These are phyloP conservation scores for Drosophila affinis DNA, from an alignment of 2,888 invertebrate species.

Conservation along the genomic window DNA sequence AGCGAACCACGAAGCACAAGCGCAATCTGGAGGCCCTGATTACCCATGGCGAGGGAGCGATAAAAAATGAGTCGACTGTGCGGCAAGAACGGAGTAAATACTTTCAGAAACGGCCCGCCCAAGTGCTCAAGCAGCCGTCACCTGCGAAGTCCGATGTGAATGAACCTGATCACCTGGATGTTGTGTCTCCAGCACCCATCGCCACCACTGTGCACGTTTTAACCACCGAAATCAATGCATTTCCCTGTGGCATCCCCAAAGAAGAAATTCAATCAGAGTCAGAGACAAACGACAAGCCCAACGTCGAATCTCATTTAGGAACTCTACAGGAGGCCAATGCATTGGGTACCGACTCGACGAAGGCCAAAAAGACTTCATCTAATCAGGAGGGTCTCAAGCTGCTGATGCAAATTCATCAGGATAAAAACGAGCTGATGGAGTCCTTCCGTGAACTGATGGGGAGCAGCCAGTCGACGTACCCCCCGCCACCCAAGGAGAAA, in stretches of 20 bases:
- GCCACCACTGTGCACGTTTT: neutral
- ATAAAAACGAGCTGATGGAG: constrained; percentile 81
- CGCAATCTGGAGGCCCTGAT: constrained; percentile 78
- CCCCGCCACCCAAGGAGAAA: constrained; percentile 62
- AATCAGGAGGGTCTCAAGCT: constrained; percentile 73
- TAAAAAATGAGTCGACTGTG: constrained; percentile 73
- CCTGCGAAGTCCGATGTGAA: neutral
- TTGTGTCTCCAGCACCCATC: constrained; percentile 8
- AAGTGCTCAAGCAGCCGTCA: constrained; percentile 16
- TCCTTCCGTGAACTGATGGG: constrained; percentile 82
- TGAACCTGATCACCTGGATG: constrained; percentile 7
- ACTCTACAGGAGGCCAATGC: neutral
- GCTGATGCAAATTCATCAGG: constrained; percentile 77
- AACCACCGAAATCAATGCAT: no score
- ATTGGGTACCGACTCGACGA: neutral
- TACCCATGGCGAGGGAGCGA: constrained; percentile 77
- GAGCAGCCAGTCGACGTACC: constrained; percentile 43
- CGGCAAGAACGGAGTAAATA: constrained; percentile 81
- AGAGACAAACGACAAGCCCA: neutral
- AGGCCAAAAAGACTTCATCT: neutral
- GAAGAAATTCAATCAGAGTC: constrained; percentile 14
- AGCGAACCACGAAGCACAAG: constrained; percentile 80
- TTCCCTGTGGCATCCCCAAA: constrained; percentile 6
- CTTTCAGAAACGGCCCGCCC: constrained; percentile 60
- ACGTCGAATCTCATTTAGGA: neutral